phyloP scores from a whole-genome alignment of 2,113 vertebrate genomes.

The Ophthalmolycus amberensis region DNA sequence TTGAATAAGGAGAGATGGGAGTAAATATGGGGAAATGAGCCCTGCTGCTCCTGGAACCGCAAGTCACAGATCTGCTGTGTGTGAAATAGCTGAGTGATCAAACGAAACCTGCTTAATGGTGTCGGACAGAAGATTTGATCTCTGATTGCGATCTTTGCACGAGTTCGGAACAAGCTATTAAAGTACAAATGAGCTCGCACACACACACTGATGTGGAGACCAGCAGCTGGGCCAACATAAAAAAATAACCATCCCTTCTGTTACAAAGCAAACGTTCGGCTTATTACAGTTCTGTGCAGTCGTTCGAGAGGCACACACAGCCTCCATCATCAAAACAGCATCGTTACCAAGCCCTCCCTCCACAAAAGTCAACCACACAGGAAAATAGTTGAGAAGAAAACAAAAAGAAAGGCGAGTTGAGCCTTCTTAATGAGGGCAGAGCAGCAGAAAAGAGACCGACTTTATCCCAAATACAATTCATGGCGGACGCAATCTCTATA shows the following conservation, averaged over 20 bases:
- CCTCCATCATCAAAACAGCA: constrained; percentile 37
- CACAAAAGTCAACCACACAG: constrained; percentile 39
- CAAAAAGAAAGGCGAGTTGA: constrained; percentile 29
- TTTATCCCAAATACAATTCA: constrained; percentile 14
- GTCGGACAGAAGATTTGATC: constrained; percentile 14
- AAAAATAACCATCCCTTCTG: constrained; percentile 43
- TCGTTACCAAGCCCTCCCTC: constrained; percentile 41
- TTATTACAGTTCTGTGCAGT: constrained; percentile 1
- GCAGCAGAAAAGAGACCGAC: constrained; percentile 16
- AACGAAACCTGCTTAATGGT: constrained; percentile 29
- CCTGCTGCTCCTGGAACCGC: constrained; percentile 17
- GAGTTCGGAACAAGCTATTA: constrained; percentile 32
- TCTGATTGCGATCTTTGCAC: not conserved
- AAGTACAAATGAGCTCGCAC: constrained; percentile 26
- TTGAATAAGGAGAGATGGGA: constrained; percentile 45
- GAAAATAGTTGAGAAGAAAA: constrained; percentile 42
- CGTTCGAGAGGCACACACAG: constrained; percentile 12
- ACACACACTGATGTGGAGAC: constrained; percentile 1
- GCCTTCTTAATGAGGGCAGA: constrained; percentile 36
- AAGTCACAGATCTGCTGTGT: constrained; percentile 15
- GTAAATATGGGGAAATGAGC: constrained; percentile 67
- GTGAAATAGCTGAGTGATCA: constrained; percentile 18
- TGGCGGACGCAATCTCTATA: constrained; percentile 70
- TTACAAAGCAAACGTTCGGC: constrained; percentile 13
- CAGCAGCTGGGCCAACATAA: constrained; percentile 29